Conservation (phyloP, 2,113 vertebrate species). For the Neodon shergylaensis region DNA sequence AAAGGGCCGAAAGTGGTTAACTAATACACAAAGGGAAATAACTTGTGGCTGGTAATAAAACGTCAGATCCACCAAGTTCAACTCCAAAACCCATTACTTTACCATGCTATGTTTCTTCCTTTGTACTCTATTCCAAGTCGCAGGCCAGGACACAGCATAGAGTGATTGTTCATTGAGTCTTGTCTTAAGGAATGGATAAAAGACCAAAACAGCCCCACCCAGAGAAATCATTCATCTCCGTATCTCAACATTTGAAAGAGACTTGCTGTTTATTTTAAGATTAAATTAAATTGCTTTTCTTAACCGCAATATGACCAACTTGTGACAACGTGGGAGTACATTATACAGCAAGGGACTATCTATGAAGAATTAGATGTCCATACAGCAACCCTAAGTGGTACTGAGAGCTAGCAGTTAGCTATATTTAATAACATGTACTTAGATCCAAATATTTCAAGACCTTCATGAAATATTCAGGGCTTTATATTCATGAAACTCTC, state of each 20-base stretch:
- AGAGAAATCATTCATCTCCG: not conserved
- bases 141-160: not conserved
- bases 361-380: slow-evolving; percentile 15
- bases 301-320: slow-evolving; percentile 50
- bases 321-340: slow-evolving; percentile 51
- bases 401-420: slow-evolving; percentile 20
- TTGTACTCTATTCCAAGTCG: not conserved
- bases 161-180: not conserved
- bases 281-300: slow-evolving; percentile 70
- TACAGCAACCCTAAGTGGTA: not conserved
- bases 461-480: slow-evolving; percentile 72
- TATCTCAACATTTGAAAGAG: slow-evolving; percentile 2
- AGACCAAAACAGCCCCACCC: slow-evolving; percentile 3
- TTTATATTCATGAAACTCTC: slow-evolving; percentile 69
- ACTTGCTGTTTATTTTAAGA: slow-evolving; percentile 56
- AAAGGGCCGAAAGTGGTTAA: not conserved
- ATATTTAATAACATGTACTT: slow-evolving; percentile 47
- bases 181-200: not conserved
- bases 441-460: slow-evolving; percentile 57
- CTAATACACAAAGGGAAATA: not conserved
- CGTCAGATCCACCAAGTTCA: not conserved
- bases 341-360: not conserved
- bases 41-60: not conserved
- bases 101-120: not conserved
- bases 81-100: not conserved